Base-by-base conservation (phyloP, 1,140 invertebrate species). In the Trachymyrmex cornetzi region DNA sequence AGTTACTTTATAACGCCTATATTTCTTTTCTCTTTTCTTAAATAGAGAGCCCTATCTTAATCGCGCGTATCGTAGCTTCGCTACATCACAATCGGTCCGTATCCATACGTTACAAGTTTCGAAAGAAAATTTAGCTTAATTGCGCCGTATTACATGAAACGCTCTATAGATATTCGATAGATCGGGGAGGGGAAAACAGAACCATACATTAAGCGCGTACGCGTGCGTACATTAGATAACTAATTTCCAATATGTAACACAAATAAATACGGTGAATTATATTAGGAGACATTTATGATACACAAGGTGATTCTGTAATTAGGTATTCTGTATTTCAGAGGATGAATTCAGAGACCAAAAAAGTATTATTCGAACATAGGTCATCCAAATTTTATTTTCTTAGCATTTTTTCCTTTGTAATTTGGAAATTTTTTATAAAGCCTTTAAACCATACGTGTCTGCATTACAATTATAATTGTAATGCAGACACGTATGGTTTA, bases 221-320 rank as follows among this genome's bases (percentile, higher is more conserved):
- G 80, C 55, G 30, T 81, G 34, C 34, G 63, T 74, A 80, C 55
- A 61, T 84, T 84, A 84, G 48, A 84, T 30, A 61, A 74, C 80
- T 74, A 74, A 80, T 69, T 50, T 69, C 44, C 80, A 72, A 74
- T 61, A 50, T 74, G 27, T 74, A 59, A 61, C 69, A 89, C 69
- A 81, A 89, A 81, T 88, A 87, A 89, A 90, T 79, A 89, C 64
- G 38, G 61, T 82, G 57, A 90, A 82, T 86, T 80, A 89, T 80
- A 89, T 89, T 80, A 90, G 61, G 61, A 89, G 57, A 80, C 69
- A 86, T 86, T 79, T 64, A 34, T 63, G 19, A 55, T 27, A 50
- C n/a, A 67, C 38, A 69, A 7, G 6, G 11, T 69, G 44, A 69
- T 69, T 50, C 66, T 50, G 5, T 50, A 69, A 22, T 48, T 69